Conservation (phyloP, 2,797 vertebrate genomes). For the Phrynocephalus forsythii region DNA sequence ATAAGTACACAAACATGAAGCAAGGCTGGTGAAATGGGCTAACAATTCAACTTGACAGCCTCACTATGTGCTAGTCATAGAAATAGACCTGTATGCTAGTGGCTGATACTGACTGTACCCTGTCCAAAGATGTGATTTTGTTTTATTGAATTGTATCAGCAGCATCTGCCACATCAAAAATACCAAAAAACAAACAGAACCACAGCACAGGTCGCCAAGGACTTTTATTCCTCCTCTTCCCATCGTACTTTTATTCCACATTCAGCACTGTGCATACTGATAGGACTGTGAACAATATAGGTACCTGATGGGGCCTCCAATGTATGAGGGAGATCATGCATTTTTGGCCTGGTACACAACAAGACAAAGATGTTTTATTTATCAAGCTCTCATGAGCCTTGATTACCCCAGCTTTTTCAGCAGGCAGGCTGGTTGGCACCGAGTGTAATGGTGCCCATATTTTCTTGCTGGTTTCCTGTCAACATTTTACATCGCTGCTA, state of each 20-base stretch:
- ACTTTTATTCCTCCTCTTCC: neutral
- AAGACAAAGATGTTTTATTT: constrained; percentile 66
- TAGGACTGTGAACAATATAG: neutral
- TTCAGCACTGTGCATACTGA: neutral
- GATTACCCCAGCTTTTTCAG: constrained; percentile 46
- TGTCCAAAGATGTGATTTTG: constrained; percentile 3
- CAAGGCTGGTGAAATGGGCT: neutral
- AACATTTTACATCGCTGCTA: constrained; percentile 59
- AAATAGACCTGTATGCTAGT: neutral
- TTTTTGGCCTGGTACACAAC: constrained; percentile 31
- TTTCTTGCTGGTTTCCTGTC: constrained; percentile 65
- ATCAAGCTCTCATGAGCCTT: constrained; percentile 42
- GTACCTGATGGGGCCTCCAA: neutral
- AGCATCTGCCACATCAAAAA: neutral
- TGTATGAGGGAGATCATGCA: constrained; percentile 12
- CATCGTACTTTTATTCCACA: constrained; percentile 8
- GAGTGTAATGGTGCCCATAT: constrained; percentile 44
- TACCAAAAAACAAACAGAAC: neutral
- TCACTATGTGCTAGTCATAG: neutral
- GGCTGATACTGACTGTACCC: neutral
- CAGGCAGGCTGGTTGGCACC: constrained; percentile 47
- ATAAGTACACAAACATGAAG: constrained; percentile 1
- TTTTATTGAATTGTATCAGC: neutral
- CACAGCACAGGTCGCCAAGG: neutral
- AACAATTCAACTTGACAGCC: neutral